phyloP scores from a whole-genome alignment of 2,113 vertebrate species.

The Chionomys nivalis region DNA sequence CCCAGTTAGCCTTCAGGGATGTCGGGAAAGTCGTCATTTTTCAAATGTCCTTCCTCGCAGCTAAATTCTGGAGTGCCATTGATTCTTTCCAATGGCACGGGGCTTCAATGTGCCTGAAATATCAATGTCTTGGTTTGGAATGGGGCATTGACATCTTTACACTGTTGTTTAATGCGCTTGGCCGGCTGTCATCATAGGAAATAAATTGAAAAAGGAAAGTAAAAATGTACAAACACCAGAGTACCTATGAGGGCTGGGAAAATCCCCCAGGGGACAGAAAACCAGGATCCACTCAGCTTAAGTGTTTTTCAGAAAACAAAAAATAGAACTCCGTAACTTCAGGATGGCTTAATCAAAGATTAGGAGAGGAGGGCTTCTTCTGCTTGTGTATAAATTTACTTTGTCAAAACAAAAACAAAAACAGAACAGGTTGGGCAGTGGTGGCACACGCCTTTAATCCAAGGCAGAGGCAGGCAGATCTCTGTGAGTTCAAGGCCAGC shows the following conservation, averaged over 20 bases:
- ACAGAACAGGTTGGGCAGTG: no score
- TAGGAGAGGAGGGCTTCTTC: neutral
- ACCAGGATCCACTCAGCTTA: neutral
- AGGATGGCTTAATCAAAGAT: neutral
- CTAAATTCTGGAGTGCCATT: neutral
- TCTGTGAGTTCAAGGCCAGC: no score
- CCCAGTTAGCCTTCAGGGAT: neutral
- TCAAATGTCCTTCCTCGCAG: neutral
- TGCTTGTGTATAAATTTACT: neutral
- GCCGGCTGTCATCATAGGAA: neutral
- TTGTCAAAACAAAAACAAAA: neutral
- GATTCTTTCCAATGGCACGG: neutral
- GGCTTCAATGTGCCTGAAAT: neutral
- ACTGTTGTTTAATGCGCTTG: neutral
- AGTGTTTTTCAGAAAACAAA: neutral
- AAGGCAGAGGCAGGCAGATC: no score
- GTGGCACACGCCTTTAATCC: no score
- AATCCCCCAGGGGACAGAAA: neutral
- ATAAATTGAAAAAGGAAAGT: neutral
- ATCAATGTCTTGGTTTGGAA: neutral
- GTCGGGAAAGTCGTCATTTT: neutral
- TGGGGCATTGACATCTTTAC: neutral
- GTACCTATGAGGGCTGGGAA: rapidly evolving
- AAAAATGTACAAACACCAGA: rapidly evolving
- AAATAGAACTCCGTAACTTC: neutral